Percentiles rank a stretch among this genome's conserved stretches.
phyloP scores from a whole-genome alignment of 1,140 invertebrate genomes.

The Lethrus apterus region DNA sequence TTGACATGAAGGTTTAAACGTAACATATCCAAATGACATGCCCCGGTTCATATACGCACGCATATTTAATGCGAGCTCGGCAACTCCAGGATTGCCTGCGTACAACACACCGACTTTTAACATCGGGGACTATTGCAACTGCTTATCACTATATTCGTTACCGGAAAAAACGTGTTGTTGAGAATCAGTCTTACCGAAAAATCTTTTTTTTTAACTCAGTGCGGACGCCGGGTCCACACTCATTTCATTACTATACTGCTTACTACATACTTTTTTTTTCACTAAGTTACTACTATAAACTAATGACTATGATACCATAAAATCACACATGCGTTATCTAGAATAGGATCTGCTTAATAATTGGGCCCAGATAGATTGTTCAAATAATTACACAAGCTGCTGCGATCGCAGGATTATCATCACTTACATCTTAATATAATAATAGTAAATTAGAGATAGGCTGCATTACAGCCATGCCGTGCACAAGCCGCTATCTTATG shows the following conservation, averaged over 20 bases:
- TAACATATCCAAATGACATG: constrained; percentile 32
- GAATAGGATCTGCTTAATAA: constrained; percentile 36
- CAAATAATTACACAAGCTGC: constrained; percentile 36
- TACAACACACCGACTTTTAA: constrained; percentile 9
- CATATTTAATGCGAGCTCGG: constrained; percentile 7
- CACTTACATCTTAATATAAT: constrained; percentile 31
- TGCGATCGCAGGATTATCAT: constrained; percentile 31
- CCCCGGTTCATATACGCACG: constrained; percentile 8
- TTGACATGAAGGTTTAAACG: constrained; percentile 44
- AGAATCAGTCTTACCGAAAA: constrained; percentile 44
- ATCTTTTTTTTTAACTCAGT: constrained; percentile 18
- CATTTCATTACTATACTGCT: constrained; percentile 5
- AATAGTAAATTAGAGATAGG: constrained; percentile 23
- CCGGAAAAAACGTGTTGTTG: constrained; percentile 42
- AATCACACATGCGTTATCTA: constrained; percentile 41
- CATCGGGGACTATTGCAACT: constrained; percentile 24
- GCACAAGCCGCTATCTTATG: constrained; percentile 20
- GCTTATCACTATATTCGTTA: constrained; percentile 38
- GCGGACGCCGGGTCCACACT: constrained; percentile 16
- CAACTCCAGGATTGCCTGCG: constrained; percentile 3
- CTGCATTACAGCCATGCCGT: constrained; percentile 29
- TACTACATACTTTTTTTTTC: constrained; percentile 13
- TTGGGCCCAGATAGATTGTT: constrained; percentile 45
- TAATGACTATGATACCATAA: constrained; percentile 42
- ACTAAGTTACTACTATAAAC: constrained; percentile 20